Evolutionary conservation across 2,113 vertebrate species (phyloP).

Genomic region (Theropithecus gelada): DNA sequence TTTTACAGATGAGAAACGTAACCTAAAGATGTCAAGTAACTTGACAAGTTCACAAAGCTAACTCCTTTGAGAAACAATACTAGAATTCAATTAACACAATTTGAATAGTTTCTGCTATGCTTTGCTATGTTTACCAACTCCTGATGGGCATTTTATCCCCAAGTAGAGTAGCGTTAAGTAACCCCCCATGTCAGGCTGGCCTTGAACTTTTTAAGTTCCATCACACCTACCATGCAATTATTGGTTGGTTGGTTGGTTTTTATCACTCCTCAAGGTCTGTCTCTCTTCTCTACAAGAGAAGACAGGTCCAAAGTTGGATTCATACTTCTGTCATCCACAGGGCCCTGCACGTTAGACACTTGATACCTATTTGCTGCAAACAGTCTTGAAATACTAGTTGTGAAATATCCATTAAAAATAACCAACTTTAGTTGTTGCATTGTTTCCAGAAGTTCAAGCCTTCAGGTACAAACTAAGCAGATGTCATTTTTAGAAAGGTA

Average conservation of each 20-base stretch:
- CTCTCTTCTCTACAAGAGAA: background rate
- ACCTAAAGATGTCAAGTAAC: background rate
- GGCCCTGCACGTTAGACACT: background rate
- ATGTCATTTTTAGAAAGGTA: background rate
- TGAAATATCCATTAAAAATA: slow-evolving; percentile 18
- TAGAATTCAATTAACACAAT: background rate
- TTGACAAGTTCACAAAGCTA: background rate
- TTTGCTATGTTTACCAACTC: background rate
- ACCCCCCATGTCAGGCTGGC: background rate
- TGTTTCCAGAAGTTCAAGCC: background rate
- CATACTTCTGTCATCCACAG: background rate
- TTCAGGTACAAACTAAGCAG: background rate
- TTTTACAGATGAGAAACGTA: background rate
- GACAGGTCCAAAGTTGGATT: background rate
- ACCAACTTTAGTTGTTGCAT: background rate
- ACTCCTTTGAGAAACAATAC: background rate
- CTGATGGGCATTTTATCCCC: background rate
- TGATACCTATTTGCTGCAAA: background rate
- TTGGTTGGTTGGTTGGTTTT: background rate
- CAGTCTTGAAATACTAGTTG: background rate
- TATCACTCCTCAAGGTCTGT: background rate
- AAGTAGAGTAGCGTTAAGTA: background rate
- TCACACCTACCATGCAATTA: background rate
- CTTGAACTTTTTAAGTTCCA: background rate
- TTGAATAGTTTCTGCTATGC: background rate